phyloP scores from a whole-genome alignment of 1,140 invertebrate species.

The Drosophila asahinai region DNA sequence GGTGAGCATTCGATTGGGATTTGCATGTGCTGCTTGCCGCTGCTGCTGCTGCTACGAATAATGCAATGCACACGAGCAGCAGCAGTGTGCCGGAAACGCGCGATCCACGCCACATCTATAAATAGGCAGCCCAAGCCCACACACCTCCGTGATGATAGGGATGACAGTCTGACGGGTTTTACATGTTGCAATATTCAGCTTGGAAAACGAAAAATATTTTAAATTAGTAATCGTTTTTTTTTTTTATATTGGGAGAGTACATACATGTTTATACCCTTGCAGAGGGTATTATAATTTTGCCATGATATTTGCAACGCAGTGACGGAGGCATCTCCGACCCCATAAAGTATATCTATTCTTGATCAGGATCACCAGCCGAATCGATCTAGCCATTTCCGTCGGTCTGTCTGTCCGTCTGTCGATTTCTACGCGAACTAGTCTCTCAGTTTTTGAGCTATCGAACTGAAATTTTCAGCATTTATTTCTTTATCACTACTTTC shows the following conservation, averaged over 20 bases:
- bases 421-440: too few species aligned
- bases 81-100: conserved; percentile 46
- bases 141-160: not conserved
- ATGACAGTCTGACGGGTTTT: conserved; percentile 4
- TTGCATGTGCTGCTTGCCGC: not conserved
- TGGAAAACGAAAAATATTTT: not conserved
- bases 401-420: too few species aligned
- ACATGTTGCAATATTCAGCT: not conserved
- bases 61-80: conserved; percentile 18
- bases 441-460: too few species aligned
- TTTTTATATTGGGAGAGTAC: not conserved
- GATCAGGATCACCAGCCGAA: too few species aligned
- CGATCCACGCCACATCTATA: conserved; percentile 53
- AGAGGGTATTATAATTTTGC: too few species aligned
- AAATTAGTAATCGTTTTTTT: not conserved
- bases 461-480: too few species aligned
- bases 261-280: too few species aligned
- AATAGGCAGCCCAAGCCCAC: conserved; percentile 57
- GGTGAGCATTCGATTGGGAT: conserved; percentile 56
- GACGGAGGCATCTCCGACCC: too few species aligned
- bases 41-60: conserved; percentile 5
- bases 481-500: too few species aligned
- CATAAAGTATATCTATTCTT: too few species aligned
- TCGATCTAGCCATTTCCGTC: too few species aligned
- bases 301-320: too few species aligned